phyloP scores from a whole-genome alignment of 2,888 invertebrate genomes.

The Tetragonisca angustula region DNA sequence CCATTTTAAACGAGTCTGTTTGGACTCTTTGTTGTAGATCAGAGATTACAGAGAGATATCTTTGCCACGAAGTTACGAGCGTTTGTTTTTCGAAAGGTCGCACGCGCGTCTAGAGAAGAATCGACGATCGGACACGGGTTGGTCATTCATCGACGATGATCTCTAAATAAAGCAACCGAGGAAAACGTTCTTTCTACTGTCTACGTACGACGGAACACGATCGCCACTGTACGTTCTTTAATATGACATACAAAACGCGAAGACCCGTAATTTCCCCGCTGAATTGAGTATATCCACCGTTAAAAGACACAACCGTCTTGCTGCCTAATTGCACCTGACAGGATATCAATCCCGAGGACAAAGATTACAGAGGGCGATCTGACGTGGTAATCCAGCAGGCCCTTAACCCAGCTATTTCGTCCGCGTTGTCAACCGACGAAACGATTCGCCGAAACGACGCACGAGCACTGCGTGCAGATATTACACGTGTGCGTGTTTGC shows the following conservation, averaged over 20 bases:
- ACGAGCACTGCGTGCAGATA: conserved; percentile 45
- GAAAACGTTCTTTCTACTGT: too few relatives aligned
- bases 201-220: too few relatives aligned
- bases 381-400: conserved; percentile 26
- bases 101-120: background rate
- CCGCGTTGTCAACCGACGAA: conserved; percentile 52
- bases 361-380: conserved; percentile 13
- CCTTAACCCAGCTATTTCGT: conserved; percentile 46
- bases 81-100: background rate
- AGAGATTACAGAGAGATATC: background rate
- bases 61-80: background rate
- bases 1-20: background rate
- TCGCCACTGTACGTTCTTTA: too few relatives aligned
- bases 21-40: background rate
- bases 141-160: too few relatives aligned
- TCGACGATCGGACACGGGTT: too few relatives aligned
- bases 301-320: background rate
- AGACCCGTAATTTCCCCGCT: background rate
- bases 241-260: background rate
- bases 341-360: background rate
- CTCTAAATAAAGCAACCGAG: too few relatives aligned
- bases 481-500: conserved; percentile 54
- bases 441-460: conserved; percentile 57
- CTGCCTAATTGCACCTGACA: background rate
- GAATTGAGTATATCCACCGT: background rate